Conservation (phyloP, 2,113 vertebrate species). For the Halcyon malimbica region DNA sequence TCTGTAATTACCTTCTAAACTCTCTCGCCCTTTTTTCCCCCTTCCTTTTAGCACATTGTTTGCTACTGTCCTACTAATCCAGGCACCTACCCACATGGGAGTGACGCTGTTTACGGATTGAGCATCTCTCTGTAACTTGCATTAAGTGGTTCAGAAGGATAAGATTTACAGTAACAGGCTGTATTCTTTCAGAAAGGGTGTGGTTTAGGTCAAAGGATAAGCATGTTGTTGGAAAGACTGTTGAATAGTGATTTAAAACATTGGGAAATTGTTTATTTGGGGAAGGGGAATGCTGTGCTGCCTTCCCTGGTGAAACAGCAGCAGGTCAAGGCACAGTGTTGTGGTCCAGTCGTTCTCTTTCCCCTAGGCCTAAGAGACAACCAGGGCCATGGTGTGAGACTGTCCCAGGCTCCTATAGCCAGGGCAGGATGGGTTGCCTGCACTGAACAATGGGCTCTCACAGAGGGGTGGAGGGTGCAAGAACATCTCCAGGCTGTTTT, state of each 20-base stretch:
- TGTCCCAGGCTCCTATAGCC: not conserved
- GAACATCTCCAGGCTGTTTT: not conserved
- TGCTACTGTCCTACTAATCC: not conserved
- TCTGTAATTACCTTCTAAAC: not conserved
- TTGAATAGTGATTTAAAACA: not conserved
- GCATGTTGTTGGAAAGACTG: not conserved
- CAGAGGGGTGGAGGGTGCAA: not conserved
- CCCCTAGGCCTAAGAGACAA: not conserved
- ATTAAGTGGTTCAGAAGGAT: not conserved
- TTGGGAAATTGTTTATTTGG: not conserved
- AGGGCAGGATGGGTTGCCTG: not conserved
- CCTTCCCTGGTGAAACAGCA: not conserved
- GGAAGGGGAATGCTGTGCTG: not conserved
- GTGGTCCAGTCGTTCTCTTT: not conserved
- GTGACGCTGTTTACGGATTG: not conserved
- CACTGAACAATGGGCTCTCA: rapidly evolving
- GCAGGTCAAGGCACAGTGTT: not conserved
- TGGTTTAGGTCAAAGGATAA: not conserved
- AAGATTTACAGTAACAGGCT: not conserved
- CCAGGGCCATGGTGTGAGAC: rapidly evolving
- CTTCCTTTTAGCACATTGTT: not conserved
- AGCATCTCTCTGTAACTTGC: not conserved
- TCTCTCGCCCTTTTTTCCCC: not conserved
- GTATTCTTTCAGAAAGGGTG: not conserved
- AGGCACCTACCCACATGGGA: not conserved